Evolutionary conservation across 2,797 vertebrate genomes (phyloP).

Genomic region (Masticophis lateralis): DNA sequence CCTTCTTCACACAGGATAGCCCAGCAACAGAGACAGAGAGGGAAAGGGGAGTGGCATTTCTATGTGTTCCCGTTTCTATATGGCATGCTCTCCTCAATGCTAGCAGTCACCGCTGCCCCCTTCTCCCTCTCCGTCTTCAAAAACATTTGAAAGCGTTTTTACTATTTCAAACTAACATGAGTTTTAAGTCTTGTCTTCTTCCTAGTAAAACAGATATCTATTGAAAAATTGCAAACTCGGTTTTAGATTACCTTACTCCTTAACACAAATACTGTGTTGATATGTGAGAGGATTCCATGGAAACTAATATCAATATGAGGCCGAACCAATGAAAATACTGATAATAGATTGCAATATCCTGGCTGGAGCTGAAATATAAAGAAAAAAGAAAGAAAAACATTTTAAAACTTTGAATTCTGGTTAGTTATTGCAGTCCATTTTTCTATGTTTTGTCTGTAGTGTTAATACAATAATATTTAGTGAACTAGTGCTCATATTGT

Average conservation of each 20-base stretch:
- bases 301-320: slow-evolving; percentile 98
- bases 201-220: slow-evolving; percentile 31
- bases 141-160: neutral
- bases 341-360: slow-evolving; percentile 89
- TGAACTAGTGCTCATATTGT: neutral
- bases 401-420: neutral
- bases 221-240: slow-evolving; percentile 10
- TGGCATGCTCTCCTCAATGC: too few species aligned
- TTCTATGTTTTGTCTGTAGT: neutral
- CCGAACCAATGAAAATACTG: slow-evolving; percentile 95
- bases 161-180: neutral
- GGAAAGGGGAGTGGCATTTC: too few species aligned
- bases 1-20: too few species aligned
- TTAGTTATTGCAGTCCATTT: neutral
- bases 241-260: slow-evolving; percentile 90
- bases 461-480: neutral
- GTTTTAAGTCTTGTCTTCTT: neutral
- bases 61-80: too few species aligned
- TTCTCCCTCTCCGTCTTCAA: too few species aligned
- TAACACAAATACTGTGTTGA: slow-evolving; percentile 97
- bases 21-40: too few species aligned
- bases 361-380: slow-evolving; percentile 84
- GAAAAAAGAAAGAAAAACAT: neutral
- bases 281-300: slow-evolving; percentile 97
- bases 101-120: too few species aligned